Evolutionary conservation across 2,113 vertebrate species (phyloP), one percentile per base, ranked within the genome.

Genomic region (Phylloscopus trochilus): DNA sequence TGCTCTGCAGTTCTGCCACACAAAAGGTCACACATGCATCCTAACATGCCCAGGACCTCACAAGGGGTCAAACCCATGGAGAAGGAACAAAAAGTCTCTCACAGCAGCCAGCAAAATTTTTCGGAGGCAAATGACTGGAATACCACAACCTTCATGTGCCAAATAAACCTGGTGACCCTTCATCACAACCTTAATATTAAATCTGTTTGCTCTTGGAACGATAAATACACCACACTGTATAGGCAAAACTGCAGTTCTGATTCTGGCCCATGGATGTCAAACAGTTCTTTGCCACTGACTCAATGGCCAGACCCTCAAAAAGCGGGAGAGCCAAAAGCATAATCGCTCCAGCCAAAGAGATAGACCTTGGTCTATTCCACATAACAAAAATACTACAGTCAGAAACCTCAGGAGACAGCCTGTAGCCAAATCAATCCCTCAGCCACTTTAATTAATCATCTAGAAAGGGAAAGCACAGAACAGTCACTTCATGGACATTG

Each of bases 361-460:
- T 0, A 37, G 79, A 64, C 33, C 47, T 37, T 24, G 21, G 53
- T 52, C 58, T 82, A 46, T 23, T 56, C 31, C 63, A 69, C 5
- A 2, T 21, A 64, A 89, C 88, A 94, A 77, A 66, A 47, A 91
- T 78, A 83, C 55, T 67, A 55, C 80, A 56, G 64, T 62, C 76
- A 92, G 75, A 93, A 93, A 75, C 30, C 83, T 35, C 89, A 55
- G 35, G 43, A 89, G 89, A 81, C 66, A 87, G 69, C 11, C 20
- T 70, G 73, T 28, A 77, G 87, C 64, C 83, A 87, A 80, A 87
- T 85, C 78, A 88, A 46, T 88, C 64, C 52, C 60, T 75, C 68
- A 63, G 80, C 56, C 69, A 68, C 70, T 89, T 93, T 52, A 77
- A 83, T 88, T 83, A 90, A 93, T 93, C 92, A 90, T 74, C 77